phyloP scores from a whole-genome alignment of 2,888 invertebrate species.

The Drosophila eohydei region DNA sequence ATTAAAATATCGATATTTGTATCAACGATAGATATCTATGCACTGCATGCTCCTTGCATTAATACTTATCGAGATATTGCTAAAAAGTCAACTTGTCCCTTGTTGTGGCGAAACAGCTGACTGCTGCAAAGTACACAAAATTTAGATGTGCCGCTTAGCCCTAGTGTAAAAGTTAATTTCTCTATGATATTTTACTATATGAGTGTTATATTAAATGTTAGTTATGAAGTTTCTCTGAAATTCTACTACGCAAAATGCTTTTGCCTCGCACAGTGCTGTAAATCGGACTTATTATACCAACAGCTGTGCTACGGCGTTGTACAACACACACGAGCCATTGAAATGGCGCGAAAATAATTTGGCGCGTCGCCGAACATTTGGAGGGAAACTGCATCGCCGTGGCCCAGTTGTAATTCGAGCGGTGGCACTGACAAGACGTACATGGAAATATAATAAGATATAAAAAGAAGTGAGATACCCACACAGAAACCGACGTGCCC shows the following conservation, averaged over 20 bases:
- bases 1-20: constrained; percentile 26
- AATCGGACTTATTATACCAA: neutral
- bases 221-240: neutral
- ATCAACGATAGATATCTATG: constrained; percentile 4
- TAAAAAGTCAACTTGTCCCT: constrained; percentile 10
- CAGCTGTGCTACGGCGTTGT: constrained; percentile 45
- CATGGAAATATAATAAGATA: constrained; percentile 36
- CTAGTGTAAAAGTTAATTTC: neutral
- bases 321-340: constrained; percentile 21
- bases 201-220: neutral
- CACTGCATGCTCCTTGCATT: no score
- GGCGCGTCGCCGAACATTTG: constrained; percentile 77
- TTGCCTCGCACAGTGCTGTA: constrained; percentile 39
- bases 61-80: constrained; percentile 27
- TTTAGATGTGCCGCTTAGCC: neutral
- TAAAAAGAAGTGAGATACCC: constrained; percentile 26
- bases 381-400: constrained; percentile 81
- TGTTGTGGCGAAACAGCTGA: constrained; percentile 36
- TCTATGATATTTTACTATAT: neutral
- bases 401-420: constrained; percentile 81
- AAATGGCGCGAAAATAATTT: constrained; percentile 76
- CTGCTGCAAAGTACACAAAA: neutral
- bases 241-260: constrained; percentile 38
- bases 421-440: constrained; percentile 75
- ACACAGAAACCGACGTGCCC: constrained; percentile 53